A percentile compares a stretch with the other conserved stretches of the same genome.
Evolutionary conservation across 37 sponge, comb jelly and placozoan genomes (phyloP).

Genomic region (Agelas oroides): DNA sequence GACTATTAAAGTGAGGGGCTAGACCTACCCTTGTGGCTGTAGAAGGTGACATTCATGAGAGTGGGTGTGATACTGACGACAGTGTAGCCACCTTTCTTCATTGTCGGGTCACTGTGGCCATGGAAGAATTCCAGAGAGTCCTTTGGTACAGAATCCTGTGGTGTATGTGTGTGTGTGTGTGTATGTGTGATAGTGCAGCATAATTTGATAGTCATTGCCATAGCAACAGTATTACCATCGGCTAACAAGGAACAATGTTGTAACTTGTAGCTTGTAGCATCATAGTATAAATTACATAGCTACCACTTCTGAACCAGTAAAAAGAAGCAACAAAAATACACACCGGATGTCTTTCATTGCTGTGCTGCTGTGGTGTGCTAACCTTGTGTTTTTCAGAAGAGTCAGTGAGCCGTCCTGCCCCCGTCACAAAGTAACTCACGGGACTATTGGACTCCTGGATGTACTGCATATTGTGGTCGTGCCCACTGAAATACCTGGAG

Average conservation of each 20-base stretch:
- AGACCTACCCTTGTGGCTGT: slow-evolving; percentile 53
- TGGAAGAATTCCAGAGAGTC: slow-evolving; percentile 75
- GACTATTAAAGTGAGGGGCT: too few species aligned
- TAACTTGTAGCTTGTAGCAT: too few species aligned
- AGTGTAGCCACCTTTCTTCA: slow-evolving; percentile 67
- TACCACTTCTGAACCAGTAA: too few species aligned
- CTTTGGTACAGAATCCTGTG: slow-evolving; percentile 65
- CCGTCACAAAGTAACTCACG: slow-evolving; percentile 84
- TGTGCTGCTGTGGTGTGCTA: too few species aligned
- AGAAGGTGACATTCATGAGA: slow-evolving; percentile 59
- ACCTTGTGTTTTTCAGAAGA: slow-evolving; percentile 73
- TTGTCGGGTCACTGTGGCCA: slow-evolving; percentile 14
- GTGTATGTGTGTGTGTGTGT: not conserved
- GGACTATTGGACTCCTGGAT: slow-evolving; percentile 48
- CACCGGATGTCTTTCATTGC: too few species aligned
- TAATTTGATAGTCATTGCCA: too few species aligned
- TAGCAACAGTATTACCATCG: too few species aligned
- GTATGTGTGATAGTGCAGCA: too few species aligned
- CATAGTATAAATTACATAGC: too few species aligned
- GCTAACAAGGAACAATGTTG: too few species aligned
- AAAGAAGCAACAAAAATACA: too few species aligned
- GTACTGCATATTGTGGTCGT: slow-evolving; percentile 91
- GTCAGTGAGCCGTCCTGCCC: slow-evolving; percentile 88
- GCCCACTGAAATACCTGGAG: slow-evolving; percentile 80
- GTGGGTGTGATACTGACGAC: slow-evolving; percentile 45